These are phyloP conservation scores for Catamblyrhynchus diadema DNA, from an alignment of 2,797 vertebrate genomes.

Conservation along the genomic window DNA sequence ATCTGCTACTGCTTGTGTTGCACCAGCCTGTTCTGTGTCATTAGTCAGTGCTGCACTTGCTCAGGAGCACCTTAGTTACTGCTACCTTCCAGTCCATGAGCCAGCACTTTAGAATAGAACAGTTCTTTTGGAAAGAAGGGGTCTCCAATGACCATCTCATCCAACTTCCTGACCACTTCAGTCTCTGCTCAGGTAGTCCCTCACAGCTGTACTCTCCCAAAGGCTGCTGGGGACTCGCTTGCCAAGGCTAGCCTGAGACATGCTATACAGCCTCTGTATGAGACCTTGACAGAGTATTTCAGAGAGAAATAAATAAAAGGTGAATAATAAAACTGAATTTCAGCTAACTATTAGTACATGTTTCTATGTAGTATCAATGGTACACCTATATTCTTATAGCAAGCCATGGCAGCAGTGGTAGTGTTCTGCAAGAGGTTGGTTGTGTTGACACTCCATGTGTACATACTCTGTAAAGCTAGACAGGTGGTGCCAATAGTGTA, in stretches of 20 bases:
- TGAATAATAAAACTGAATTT: not conserved
- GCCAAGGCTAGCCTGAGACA: not conserved
- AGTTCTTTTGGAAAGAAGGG: not conserved
- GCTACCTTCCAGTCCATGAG: not conserved
- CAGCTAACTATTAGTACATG: not conserved
- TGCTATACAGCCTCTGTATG: not conserved
- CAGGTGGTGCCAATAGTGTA: not conserved
- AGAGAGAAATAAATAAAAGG: not conserved
- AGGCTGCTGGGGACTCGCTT: not conserved
- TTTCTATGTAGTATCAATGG: not conserved
- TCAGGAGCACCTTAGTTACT: not conserved
- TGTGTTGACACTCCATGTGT: not conserved
- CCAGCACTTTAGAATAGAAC: not conserved
- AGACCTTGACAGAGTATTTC: not conserved
- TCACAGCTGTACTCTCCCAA: not conserved
- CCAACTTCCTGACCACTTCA: not conserved
- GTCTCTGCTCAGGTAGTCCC: not conserved
- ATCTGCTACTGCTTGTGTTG: not conserved
- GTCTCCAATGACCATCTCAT: not conserved
- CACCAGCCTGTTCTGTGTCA: not conserved
- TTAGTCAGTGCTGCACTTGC: not conserved
- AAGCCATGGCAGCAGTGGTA: not conserved
- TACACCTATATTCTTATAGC: not conserved
- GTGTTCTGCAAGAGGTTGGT: not conserved
- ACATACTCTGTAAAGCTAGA: not conserved